phyloP scores from a whole-genome alignment of 2,888 invertebrate species.

The Orthonevra nobilis region DNA sequence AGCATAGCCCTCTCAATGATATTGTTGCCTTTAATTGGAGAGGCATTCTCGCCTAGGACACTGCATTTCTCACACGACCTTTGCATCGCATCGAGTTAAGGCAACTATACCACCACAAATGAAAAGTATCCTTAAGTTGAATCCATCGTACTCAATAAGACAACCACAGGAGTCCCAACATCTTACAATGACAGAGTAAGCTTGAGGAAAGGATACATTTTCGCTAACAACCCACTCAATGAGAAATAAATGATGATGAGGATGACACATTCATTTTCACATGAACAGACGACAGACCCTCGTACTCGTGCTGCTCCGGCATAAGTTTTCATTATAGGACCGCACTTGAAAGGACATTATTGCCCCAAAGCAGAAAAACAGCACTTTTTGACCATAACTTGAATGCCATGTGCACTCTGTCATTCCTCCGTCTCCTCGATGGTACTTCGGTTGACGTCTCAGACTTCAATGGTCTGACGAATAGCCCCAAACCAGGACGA shows the following conservation, averaged over 20 bases:
- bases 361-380: not conserved
- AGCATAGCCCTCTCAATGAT: not conserved
- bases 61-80: not conserved
- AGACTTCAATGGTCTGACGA: not conserved
- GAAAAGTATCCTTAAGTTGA: too few relatives aligned
- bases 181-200: constrained; percentile 2
- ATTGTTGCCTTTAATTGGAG: too few relatives aligned
- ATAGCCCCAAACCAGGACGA: not conserved
- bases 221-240: too few relatives aligned
- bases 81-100: not conserved
- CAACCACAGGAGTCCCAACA: too few relatives aligned
- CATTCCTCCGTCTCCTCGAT: constrained; percentile 5
- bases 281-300: too few relatives aligned
- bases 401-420: constrained; percentile 18
- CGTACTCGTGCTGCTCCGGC: not conserved
- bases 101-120: not conserved
- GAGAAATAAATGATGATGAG: too few relatives aligned
- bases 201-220: too few relatives aligned
- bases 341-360: constrained; percentile 4
- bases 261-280: not conserved
- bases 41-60: not conserved
- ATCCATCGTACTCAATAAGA: not conserved
- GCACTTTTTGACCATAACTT: constrained; percentile 18
- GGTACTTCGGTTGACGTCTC: constrained; percentile 19
- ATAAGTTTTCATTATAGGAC: not conserved